A percentile compares a stretch with the other conserved stretches of the same genome.
phyloP scores from a whole-genome alignment of 2,888 invertebrate species.

The Dasysyrphus albostriatus region DNA sequence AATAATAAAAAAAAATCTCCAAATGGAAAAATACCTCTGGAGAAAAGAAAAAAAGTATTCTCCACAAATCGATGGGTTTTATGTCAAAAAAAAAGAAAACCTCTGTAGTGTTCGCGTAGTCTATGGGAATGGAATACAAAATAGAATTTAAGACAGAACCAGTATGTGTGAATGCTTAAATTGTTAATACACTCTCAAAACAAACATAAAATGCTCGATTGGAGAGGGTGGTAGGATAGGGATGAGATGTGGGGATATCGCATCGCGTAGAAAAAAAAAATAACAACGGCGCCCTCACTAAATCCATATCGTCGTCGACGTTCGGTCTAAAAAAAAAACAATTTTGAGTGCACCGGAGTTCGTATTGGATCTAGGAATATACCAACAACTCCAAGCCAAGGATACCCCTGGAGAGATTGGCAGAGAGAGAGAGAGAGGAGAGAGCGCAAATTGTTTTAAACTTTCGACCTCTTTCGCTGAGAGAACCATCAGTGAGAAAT shows the following conservation, averaged over 20 bases:
- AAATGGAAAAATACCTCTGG: slow-evolving; percentile 51
- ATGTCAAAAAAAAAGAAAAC: slow-evolving; percentile 49
- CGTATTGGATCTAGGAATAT: slow-evolving; percentile 46
- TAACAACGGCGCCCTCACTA: slow-evolving; percentile 65
- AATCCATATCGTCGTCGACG: slow-evolving; percentile 51
- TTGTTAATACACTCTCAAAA: slow-evolving; percentile 58
- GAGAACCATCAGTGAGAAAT: slow-evolving; percentile 24
- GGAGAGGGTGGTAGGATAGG: not conserved
- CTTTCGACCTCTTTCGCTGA: slow-evolving; percentile 82
- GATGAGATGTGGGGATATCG: slow-evolving; percentile 9
- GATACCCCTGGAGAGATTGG: slow-evolving; percentile 40
- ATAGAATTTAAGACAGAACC: slow-evolving; percentile 40
- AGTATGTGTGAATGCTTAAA: slow-evolving; percentile 58
- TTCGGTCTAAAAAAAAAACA: slow-evolving; percentile 31
- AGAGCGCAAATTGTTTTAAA: slow-evolving; percentile 78
- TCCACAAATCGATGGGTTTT: slow-evolving; percentile 65
- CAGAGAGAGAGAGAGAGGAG: slow-evolving; percentile 11
- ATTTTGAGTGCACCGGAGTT: slow-evolving; percentile 52
- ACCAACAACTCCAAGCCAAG: slow-evolving; percentile 32
- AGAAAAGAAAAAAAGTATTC: slow-evolving; percentile 12
- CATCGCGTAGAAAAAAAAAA: slow-evolving; percentile 13
- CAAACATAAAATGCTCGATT: slow-evolving; percentile 26
- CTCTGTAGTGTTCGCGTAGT: slow-evolving; percentile 34
- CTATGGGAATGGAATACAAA: slow-evolving; percentile 59
- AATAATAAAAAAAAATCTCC: slow-evolving; percentile 26